Evolutionary conservation across 1,140 invertebrate genomes (phyloP).

Genomic region (Bombyx mandarina): DNA sequence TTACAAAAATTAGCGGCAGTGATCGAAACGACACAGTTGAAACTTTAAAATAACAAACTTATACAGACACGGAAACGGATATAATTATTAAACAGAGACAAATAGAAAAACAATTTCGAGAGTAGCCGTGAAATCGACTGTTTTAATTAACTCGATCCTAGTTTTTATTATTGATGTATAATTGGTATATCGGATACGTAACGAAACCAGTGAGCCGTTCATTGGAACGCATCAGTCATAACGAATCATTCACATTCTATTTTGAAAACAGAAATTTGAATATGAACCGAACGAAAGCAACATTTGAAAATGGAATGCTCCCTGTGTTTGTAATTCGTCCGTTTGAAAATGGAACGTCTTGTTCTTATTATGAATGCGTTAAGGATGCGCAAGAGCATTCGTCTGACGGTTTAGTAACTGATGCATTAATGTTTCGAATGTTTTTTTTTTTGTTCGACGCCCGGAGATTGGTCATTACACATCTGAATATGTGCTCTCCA

Average conservation of each 20-base stretch:
- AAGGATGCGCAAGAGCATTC: slow-evolving; percentile 64
- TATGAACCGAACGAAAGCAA: slow-evolving; percentile 40
- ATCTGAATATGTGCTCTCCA: slow-evolving; percentile 62
- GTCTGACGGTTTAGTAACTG: slow-evolving; percentile 65
- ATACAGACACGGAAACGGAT: slow-evolving; percentile 5
- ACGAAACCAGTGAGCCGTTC: no score
- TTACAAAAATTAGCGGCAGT: not conserved
- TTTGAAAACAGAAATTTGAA: slow-evolving; percentile 61
- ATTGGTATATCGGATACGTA: no score
- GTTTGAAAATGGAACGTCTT: slow-evolving; percentile 53
- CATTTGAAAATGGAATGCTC: slow-evolving; percentile 41
- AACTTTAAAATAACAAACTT: not conserved
- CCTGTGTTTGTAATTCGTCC: slow-evolving; percentile 51
- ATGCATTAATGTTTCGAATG: slow-evolving; percentile 62
- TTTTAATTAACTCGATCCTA: no score
- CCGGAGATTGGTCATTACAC: slow-evolving; percentile 67
- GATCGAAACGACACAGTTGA: not conserved
- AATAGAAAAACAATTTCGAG: not conserved
- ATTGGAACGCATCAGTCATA: slow-evolving; percentile 9
- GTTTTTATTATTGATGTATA: no score
- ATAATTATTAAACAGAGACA: not conserved
- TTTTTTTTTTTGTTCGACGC: slow-evolving; percentile 46
- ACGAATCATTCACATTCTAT: slow-evolving; percentile 41
- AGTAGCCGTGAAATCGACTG: no score
- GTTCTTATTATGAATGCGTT: slow-evolving; percentile 62